Conservation (phyloP, 2,113 vertebrate species). For the Salvelinus sp. region DNA sequence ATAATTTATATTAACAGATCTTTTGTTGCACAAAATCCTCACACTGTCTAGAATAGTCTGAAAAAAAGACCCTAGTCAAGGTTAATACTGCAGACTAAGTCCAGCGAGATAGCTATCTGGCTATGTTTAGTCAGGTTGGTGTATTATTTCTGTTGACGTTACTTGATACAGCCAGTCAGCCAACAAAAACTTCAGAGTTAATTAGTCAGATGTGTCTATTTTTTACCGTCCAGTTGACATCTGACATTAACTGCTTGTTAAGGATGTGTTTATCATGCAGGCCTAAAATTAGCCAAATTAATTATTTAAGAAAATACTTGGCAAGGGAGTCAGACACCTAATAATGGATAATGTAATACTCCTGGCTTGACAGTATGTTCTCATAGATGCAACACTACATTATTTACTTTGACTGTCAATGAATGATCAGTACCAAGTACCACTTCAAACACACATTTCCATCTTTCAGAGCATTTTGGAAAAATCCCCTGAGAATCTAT, state of each 20-base stretch:
- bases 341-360: not conserved
- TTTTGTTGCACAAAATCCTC: not conserved
- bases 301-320: not conserved
- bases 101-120: not conserved
- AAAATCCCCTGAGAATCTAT: conserved; percentile 32
- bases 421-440: not conserved
- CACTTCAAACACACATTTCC: conserved; percentile 19
- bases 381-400: not conserved
- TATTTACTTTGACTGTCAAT: not conserved
- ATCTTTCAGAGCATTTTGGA: conserved; percentile 44
- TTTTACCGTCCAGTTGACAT: conserved; percentile 59
- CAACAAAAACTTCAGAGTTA: conserved; percentile 50
- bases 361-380: not conserved
- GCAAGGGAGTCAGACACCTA: not conserved
- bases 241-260: conserved; percentile 51
- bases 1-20: not conserved
- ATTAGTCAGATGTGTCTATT: conserved; percentile 67
- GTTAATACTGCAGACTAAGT: not conserved
- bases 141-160: conserved; percentile 51
- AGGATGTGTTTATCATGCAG: conserved; percentile 54
- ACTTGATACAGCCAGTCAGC: conserved; percentile 52
- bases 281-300: conserved; percentile 20
- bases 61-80: too few relatives aligned
- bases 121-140: conserved; percentile 57
- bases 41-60: not conserved